Percentiles rank a stretch among this genome's conserved stretches.
Evolutionary conservation across 1,140 invertebrate species (phyloP).

Genomic region (Eulimnadia texana): DNA sequence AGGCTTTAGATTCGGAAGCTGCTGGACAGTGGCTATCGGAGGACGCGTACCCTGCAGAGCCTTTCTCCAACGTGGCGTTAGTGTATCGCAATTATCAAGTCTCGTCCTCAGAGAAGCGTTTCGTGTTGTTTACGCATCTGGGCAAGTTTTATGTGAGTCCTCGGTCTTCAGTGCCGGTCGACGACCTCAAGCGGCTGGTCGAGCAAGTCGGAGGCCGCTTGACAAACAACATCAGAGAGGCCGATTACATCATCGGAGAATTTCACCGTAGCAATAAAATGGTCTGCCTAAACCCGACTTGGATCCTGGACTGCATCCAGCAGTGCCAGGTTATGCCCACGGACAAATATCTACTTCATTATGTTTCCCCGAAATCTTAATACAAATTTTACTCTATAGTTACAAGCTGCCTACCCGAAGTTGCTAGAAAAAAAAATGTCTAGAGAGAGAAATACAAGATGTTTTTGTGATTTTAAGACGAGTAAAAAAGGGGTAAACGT

Average conservation of each 20-base stretch:
- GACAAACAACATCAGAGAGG: conserved; percentile 1
- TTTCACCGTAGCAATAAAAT: not conserved
- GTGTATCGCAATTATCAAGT: not conserved
- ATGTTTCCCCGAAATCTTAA: not conserved
- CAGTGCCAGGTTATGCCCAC: conserved; percentile 1
- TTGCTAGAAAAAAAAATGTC: too few relatives aligned
- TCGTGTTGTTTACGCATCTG: conserved; percentile 8
- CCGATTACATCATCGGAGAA: conserved; percentile 7
- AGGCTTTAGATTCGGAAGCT: conserved; percentile 32
- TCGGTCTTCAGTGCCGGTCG: not conserved
- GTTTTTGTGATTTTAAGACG: too few relatives aligned
- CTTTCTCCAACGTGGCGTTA: conserved; percentile 34
- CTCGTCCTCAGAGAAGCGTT: not conserved
- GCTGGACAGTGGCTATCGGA: conserved; percentile 35
- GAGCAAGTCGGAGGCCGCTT: conserved; percentile 6
- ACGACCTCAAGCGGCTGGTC: conserved; percentile 11
- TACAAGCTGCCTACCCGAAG: too few relatives aligned
- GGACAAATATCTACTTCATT: not conserved
- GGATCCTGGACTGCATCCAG: conserved; percentile 16
- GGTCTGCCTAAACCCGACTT: not conserved
- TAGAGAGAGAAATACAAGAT: too few relatives aligned
- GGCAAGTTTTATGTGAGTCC: conserved; percentile 12
- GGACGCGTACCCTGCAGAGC: conserved; percentile 34
- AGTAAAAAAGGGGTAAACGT: too few relatives aligned
- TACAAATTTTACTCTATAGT: too few relatives aligned